phyloP scores from a whole-genome alignment of 2,113 vertebrate species.

The Lepisosteus oculatus region DNA sequence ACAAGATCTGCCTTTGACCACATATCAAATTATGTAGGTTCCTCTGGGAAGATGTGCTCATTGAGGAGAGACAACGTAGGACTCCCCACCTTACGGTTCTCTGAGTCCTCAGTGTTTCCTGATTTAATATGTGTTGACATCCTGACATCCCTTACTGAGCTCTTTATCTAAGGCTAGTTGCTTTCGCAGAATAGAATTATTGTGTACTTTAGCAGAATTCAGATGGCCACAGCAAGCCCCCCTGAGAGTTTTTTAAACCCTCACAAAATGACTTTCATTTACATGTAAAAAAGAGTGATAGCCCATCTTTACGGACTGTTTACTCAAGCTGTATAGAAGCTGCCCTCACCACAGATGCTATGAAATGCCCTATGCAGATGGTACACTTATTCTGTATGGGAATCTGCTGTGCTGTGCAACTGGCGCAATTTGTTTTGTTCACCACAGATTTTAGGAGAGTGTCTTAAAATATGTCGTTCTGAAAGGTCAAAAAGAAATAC shows the following conservation, averaged over 20 bases:
- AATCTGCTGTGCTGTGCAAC: constrained; percentile 46
- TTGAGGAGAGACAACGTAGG: neutral
- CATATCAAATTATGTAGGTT: constrained; percentile 27
- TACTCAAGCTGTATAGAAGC: constrained; percentile 60
- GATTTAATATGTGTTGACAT: constrained; percentile 69
- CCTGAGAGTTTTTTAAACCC: constrained; percentile 66
- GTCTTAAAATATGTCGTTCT: constrained; percentile 38
- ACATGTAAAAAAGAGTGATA: constrained; percentile 73
- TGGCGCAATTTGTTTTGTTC: constrained; percentile 47
- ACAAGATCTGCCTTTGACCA: too few relatives aligned
- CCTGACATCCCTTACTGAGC: constrained; percentile 66
- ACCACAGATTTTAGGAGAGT: constrained; percentile 26
- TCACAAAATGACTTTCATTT: constrained; percentile 74
- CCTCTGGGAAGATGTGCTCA: constrained; percentile 46
- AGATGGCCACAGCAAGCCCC: constrained; percentile 57
- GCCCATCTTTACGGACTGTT: constrained; percentile 66
- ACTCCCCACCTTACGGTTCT: constrained; percentile 40
- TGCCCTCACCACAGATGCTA: constrained; percentile 33
- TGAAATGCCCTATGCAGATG: constrained; percentile 46
- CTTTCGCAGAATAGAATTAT: constrained; percentile 40
- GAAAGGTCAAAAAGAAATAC: constrained; percentile 40
- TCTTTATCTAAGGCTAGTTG: constrained; percentile 66
- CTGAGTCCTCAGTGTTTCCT: constrained; percentile 60
- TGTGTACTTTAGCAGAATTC: constrained; percentile 49
- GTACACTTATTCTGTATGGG: constrained; percentile 32